phyloP scores from a whole-genome alignment of 1,140 invertebrate species.

The Triops longicaudatus region DNA sequence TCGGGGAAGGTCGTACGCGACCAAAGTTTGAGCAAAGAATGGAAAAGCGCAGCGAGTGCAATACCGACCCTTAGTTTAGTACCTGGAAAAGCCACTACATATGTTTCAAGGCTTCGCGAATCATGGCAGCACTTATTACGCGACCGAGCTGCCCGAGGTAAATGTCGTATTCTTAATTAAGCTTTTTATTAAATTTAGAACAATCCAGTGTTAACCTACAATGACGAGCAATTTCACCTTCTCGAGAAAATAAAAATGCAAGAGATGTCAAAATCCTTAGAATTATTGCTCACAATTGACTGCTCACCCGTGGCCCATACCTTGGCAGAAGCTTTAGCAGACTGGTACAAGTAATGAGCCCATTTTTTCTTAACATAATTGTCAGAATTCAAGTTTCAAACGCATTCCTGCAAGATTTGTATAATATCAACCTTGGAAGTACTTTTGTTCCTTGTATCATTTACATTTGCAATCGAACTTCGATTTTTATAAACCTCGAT shows the following conservation, averaged over 20 bases:
- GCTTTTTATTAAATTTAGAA: slow-evolving; percentile 22
- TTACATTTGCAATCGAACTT: too few relatives aligned
- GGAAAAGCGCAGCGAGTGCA: slow-evolving; percentile 57
- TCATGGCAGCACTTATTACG: slow-evolving; percentile 85
- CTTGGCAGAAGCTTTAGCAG: slow-evolving; percentile 60
- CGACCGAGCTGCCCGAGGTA: slow-evolving; percentile 61
- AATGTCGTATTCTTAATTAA: slow-evolving; percentile 14
- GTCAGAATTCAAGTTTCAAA: slow-evolving; percentile 19
- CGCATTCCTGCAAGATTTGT: neutral
- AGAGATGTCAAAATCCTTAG: slow-evolving; percentile 59
- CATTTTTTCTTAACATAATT: slow-evolving; percentile 18
- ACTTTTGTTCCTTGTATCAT: too few relatives aligned
- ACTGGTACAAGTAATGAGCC: slow-evolving; percentile 60
- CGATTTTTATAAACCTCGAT: too few relatives aligned
- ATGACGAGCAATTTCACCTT: slow-evolving; percentile 89
- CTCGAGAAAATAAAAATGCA: slow-evolving; percentile 62
- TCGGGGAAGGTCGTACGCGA: slow-evolving; percentile 37
- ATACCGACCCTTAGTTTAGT: slow-evolving; percentile 52
- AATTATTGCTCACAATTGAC: slow-evolving; percentile 53
- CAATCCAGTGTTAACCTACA: slow-evolving; percentile 57
- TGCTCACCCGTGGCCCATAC: slow-evolving; percentile 56
- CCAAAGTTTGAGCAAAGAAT: slow-evolving; percentile 53
- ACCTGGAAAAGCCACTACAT: slow-evolving; percentile 56
- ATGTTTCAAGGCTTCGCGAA: slow-evolving; percentile 69
- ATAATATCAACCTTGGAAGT: neutral